phyloP scores from a whole-genome alignment of 2,113 vertebrate genomes.

The Pedionomus torquatus region DNA sequence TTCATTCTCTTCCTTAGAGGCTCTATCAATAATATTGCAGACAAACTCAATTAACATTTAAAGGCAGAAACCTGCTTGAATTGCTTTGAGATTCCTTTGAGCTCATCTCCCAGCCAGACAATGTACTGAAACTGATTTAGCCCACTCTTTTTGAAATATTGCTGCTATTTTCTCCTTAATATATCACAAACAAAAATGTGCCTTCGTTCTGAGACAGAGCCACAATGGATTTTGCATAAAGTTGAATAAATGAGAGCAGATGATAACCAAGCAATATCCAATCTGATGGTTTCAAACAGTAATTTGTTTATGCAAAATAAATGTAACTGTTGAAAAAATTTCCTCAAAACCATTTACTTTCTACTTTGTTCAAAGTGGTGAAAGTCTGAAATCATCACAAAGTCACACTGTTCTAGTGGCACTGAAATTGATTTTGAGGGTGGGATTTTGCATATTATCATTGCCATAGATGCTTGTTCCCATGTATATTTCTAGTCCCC shows the following conservation, averaged over 20 bases:
- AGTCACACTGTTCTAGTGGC: background rate
- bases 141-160: constrained; percentile 6
- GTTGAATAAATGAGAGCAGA: constrained; percentile 1
- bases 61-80: constrained; percentile 26
- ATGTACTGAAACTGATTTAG: constrained; percentile 39
- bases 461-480: background rate
- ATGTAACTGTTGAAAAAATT: background rate
- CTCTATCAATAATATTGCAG: constrained; percentile 41
- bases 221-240: background rate
- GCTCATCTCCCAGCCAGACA: constrained; percentile 28
- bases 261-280: background rate
- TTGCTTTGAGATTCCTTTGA: background rate
- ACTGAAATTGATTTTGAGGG: background rate
- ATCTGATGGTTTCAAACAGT: background rate
- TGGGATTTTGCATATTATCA: background rate
- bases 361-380: background rate
- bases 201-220: background rate
- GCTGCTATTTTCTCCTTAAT: constrained; percentile 7
- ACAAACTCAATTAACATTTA: constrained; percentile 31
- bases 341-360: background rate
- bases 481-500: background rate
- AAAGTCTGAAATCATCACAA: background rate
- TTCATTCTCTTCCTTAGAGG: background rate
- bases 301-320: constrained; percentile 6
- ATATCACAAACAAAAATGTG: constrained; percentile 41